These are phyloP conservation scores for Lithophane socia DNA, from an alignment of 2,888 invertebrate genomes.

Conservation along the genomic window DNA sequence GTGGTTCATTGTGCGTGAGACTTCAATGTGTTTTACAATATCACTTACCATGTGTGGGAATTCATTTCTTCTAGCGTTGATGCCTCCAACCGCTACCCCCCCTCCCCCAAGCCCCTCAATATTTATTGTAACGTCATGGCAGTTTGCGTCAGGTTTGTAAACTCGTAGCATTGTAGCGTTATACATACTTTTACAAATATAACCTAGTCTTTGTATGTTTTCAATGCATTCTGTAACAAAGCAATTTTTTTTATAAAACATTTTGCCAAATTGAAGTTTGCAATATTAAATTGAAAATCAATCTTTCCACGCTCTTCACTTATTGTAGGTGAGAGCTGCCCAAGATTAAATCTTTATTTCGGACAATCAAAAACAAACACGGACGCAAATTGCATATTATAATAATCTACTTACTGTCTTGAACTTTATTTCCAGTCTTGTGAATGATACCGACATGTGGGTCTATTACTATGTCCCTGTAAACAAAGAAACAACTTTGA, in stretches of 20 bases:
- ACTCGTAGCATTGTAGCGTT: slow-evolving; percentile 11
- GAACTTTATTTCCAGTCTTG: slow-evolving; percentile 32
- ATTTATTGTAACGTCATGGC: slow-evolving; percentile 20
- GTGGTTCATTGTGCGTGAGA: no score
- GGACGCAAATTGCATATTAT: background rate
- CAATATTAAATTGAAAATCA: background rate
- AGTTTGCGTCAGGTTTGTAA: slow-evolving; percentile 11
- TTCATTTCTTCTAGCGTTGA: slow-evolving; percentile 25
- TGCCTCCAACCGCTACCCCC: slow-evolving; percentile 18
- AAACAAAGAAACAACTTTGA: slow-evolving; percentile 6
- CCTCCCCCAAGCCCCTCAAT: accelerated
- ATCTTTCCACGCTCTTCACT: background rate
- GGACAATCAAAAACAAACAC: background rate
- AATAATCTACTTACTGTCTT: slow-evolving; percentile 28
- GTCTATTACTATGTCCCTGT: slow-evolving; percentile 27
- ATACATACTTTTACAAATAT: background rate
- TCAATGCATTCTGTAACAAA: slow-evolving; percentile 48
- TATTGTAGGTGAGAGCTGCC: background rate
- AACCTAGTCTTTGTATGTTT: slow-evolving; percentile 18
- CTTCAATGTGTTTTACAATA: background rate
- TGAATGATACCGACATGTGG: slow-evolving; percentile 18
- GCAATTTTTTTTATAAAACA: background rate
- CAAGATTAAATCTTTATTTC: background rate
- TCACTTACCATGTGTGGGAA: slow-evolving; percentile 44
- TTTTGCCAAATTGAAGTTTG: background rate